Evolutionary conservation across 2,797 vertebrate species (phyloP).

Genomic region (Pyrocephalus nanus): DNA sequence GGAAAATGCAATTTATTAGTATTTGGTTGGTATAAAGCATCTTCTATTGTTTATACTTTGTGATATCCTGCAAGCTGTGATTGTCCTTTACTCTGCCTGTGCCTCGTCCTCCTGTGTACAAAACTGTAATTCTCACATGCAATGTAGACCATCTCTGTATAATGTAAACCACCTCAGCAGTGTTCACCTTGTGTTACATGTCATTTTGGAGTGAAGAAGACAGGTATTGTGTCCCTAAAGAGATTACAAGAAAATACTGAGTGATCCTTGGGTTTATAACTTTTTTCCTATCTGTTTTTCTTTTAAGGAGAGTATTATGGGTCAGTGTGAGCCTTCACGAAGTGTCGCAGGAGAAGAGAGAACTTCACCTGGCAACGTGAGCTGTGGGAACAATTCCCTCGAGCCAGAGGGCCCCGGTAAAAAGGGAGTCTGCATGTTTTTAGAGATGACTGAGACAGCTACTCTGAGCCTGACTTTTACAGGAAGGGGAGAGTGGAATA

Average conservation of each 20-base stretch:
- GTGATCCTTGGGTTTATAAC: not conserved
- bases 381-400: not conserved
- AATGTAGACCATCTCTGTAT: not conserved
- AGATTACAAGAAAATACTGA: not conserved
- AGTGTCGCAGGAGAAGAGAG: not conserved
- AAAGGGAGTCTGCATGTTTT: not conserved
- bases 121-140: not conserved
- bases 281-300: too few species aligned
- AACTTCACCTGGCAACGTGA: rapidly evolving
- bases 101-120: not conserved
- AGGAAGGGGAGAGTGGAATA: not conserved
- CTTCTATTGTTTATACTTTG: not conserved
- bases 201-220: not conserved
- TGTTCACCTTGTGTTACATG: not conserved
- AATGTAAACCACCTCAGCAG: too few species aligned
- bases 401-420: not conserved
- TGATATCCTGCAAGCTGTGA: not conserved
- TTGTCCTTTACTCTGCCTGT: not conserved
- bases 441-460: not conserved
- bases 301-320: not conserved
- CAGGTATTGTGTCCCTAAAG: not conserved
- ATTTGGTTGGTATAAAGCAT: not conserved
- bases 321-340: not conserved
- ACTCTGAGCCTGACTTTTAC: not conserved
- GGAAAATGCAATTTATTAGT: not conserved